phyloP scores from a whole-genome alignment of 1,140 invertebrate species.

The Psix sp. region DNA sequence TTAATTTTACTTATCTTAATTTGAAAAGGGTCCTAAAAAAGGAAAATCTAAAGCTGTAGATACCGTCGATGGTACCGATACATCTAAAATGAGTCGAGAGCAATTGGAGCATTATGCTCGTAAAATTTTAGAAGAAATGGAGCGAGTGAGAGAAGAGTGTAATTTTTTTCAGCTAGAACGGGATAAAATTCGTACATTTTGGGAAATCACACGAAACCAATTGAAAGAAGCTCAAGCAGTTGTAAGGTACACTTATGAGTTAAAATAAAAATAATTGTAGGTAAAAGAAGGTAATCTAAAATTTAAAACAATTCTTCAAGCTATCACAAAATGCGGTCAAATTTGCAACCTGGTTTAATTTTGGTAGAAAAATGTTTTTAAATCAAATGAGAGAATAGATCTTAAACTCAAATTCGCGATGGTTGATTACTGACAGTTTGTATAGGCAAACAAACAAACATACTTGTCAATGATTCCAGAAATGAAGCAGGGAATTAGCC shows the following conservation, averaged over 20 bases:
- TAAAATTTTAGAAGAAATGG: constrained; percentile 92
- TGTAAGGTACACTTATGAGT: constrained; percentile 76
- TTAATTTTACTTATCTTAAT: too few species aligned
- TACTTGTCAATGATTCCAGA: too few species aligned
- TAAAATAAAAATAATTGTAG: constrained; percentile 1
- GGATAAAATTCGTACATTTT: constrained; percentile 95
- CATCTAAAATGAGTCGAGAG: constrained; percentile 94
- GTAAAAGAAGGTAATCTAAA: background rate
- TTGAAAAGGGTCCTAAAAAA: constrained; percentile 45
- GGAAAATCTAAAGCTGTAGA: constrained; percentile 48
- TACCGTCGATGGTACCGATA: constrained; percentile 87
- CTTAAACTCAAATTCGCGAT: too few species aligned
- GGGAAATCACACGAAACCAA: constrained; percentile 93
- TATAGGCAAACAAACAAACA: too few species aligned
- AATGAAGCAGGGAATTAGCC: too few species aligned
- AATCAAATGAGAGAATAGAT: too few species aligned
- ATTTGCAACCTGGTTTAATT: too few species aligned
- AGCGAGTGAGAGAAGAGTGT: constrained; percentile 94
- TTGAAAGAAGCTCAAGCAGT: constrained; percentile 87
- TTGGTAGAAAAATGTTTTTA: too few species aligned
- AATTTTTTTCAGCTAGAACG: constrained; percentile 97
- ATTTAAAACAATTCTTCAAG: too few species aligned
- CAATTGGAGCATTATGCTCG: constrained; percentile 93
- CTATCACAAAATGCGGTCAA: too few species aligned
- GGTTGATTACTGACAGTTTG: too few species aligned